Evolutionary conservation across 2,113 vertebrate species (phyloP), one percentile per base, ranked within the genome.

Genomic region (Trogon melanurus): DNA sequence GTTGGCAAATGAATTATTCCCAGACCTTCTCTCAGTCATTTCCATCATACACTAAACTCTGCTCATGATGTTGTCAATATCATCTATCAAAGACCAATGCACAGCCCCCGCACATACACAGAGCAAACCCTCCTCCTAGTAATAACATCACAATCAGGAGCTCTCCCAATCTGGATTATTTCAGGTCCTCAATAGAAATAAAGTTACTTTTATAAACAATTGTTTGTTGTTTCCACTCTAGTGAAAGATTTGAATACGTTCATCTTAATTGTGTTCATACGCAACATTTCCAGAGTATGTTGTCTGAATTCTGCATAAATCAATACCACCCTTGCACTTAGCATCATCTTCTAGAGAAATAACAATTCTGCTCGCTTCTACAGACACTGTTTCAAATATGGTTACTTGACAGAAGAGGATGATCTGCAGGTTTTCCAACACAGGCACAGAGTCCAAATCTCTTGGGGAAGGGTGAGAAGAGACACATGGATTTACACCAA

Each of bases 41-140:
- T 74, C 89, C 72, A 73, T 29, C 5, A 1, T 13, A 73, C 26
- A 16, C 57, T 64, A 45, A 79, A 61, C 36, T 38, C 51, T 1
- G 0, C 65, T 67, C 23, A 16, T 38, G 47, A 1, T 10, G 29
- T 34, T 34, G 79, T 64, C 93, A 81, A 19, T 76, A 57, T 11
- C 53, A 60, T 18, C 66, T 47, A 13, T n/a, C 50, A n/a, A 76
- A 79, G 25, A 66, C 17, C 65, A 71, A 23, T 26, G 27, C 21
- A 9, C 0, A 1, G 11, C 5, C 58, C 4, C 36, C 15, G 57
- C 23, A n/a, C 11, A 8, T 1, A 53, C 15, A 53, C 10, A 2
- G 5, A 51, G 30, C 7, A 27, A 92, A 54, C 13, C 6, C 14
- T 64, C 29, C 30, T 53, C 36, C n/a, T 12, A 30, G n/a, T 27